Percentiles rank a stretch among this genome's conserved stretches.
phyloP scores from a whole-genome alignment of 2,888 invertebrate genomes.

The Sarcophaga caerulescens region DNA sequence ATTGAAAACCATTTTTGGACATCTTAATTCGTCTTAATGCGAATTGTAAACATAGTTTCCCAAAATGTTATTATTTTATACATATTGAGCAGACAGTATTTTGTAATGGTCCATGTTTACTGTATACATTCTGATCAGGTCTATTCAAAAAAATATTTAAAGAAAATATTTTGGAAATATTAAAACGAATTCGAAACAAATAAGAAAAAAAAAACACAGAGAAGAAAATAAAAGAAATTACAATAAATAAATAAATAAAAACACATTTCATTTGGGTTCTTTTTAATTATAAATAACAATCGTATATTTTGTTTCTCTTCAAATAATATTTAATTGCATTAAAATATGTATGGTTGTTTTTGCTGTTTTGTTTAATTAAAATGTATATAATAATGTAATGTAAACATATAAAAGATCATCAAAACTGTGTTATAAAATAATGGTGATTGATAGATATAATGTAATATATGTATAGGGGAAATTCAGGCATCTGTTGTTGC shows the following conservation, averaged over 20 bases:
- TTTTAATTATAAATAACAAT: constrained; percentile 80
- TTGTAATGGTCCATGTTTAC: too few species aligned
- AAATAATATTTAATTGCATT: constrained; percentile 72
- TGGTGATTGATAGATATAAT: constrained; percentile 47
- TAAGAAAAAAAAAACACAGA: neutral
- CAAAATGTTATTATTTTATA: neutral
- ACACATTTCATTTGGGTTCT: constrained; percentile 74
- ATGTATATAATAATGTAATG: constrained; percentile 62
- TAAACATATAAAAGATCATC: constrained; percentile 63
- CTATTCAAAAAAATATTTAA: too few species aligned
- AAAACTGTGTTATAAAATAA: constrained; percentile 59
- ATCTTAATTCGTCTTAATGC: neutral
- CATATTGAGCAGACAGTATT: too few species aligned
- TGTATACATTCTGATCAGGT: too few species aligned
- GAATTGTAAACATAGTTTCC: neutral
- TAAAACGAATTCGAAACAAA: neutral
- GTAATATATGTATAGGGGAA: constrained; percentile 62
- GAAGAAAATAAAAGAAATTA: constrained; percentile 59
- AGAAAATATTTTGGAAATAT: too few species aligned
- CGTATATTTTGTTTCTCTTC: constrained; percentile 77
- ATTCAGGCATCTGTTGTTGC: constrained; percentile 72
- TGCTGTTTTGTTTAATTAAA: constrained; percentile 53
- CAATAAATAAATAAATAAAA: constrained; percentile 65
- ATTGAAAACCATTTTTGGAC: neutral
- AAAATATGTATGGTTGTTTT: constrained; percentile 62